A percentile compares a stretch with the other conserved stretches of the same genome.
phyloP scores from a whole-genome alignment of 2,113 vertebrate species.

The Bos taurus region DNA sequence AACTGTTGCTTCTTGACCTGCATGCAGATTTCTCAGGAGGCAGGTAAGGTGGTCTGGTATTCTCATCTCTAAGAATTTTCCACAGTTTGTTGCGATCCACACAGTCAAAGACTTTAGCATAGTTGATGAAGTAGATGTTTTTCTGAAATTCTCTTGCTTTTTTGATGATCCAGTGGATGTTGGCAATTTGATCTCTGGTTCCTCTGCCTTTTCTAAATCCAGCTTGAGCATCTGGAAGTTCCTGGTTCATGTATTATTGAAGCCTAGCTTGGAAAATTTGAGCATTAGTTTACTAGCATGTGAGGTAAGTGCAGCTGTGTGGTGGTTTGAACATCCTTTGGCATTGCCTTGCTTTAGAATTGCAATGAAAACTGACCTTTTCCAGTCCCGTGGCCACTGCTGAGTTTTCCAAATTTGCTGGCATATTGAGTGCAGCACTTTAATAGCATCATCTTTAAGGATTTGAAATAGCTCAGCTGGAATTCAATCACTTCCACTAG shows the following conservation, averaged over 20 bases:
- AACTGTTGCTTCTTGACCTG: neutral
- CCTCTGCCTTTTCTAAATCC: neutral
- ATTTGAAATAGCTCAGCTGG: neutral
- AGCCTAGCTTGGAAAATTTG: neutral
- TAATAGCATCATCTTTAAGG: neutral
- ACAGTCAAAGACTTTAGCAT: neutral
- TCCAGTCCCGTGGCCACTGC: neutral
- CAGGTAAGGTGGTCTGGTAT: neutral
- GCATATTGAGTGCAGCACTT: neutral
- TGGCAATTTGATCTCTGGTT: neutral
- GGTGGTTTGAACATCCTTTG: neutral
- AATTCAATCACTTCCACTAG: neutral
- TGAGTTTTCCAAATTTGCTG: neutral
- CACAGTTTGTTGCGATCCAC: neutral
- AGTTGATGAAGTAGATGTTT: neutral
- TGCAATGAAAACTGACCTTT: neutral
- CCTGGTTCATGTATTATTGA: neutral
- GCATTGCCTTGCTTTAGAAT: neutral
- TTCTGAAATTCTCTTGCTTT: neutral
- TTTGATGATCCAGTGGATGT: neutral
- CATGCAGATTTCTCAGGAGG: neutral
- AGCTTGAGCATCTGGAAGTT: neutral
- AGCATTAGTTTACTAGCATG: neutral
- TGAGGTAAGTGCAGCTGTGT: neutral
- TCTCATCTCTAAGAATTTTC: neutral